Percentiles rank a stretch among this genome's conserved stretches.
Conservation (phyloP, 2,888 invertebrate genomes). For the Pseudococcus viburni region DNA sequence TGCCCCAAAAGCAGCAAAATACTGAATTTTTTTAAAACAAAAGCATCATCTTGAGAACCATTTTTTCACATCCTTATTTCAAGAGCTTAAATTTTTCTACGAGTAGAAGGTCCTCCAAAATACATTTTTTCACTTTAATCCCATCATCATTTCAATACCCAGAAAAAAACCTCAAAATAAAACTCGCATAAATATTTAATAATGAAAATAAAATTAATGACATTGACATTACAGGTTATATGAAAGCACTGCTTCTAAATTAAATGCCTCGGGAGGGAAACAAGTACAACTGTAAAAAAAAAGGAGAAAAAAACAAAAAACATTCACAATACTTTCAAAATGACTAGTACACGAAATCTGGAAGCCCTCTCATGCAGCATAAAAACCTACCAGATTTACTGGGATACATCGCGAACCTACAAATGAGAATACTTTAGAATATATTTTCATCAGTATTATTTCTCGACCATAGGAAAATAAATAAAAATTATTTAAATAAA, state of each 20-base stretch:
- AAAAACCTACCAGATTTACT: conserved; percentile 23
- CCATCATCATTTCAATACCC: no score
- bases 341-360: conserved; percentile 63
- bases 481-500: conserved; percentile 1
- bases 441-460: conserved; percentile 17
- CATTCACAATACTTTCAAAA: conserved; percentile 58
- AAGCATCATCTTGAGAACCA: no score
- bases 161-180: not conserved
- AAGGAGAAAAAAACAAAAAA: conserved; percentile 3
- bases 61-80: no score
- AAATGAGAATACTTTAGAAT: conserved; percentile 23
- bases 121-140: no score
- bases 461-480: conserved; percentile 11
- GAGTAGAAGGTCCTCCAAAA: no score
- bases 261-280: conserved; percentile 56
- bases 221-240: conserved; percentile 59
- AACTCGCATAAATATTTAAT: conserved; percentile 39
- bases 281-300: conserved; percentile 18
- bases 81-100: no score
- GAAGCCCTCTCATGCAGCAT: conserved; percentile 56
- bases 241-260: conserved; percentile 56
- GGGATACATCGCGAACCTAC: conserved; percentile 32
- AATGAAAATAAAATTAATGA: conserved; percentile 56
- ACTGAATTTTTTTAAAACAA: no score
- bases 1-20: no score